phyloP scores from a whole-genome alignment of 2,888 invertebrate genomes.

The Patella pellucida region DNA sequence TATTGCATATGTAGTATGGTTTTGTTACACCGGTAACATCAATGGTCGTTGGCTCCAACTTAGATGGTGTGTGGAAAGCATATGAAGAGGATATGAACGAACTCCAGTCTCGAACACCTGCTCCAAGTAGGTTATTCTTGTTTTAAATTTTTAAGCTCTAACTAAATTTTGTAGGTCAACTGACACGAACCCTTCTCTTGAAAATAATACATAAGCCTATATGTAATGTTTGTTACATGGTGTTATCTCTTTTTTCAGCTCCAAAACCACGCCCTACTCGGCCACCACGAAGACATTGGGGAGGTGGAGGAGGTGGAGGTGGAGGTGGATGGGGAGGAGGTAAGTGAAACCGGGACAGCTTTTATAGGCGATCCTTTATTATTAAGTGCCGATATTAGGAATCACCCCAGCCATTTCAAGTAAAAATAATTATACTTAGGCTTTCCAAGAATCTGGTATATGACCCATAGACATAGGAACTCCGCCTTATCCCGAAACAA shows the following conservation, averaged over 20 bases:
- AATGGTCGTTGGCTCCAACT: slow-evolving; percentile 78
- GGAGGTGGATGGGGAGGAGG: slow-evolving; percentile 1
- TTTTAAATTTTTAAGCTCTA: no score
- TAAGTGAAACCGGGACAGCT: not conserved
- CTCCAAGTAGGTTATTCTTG: not conserved
- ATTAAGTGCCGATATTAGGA: no score
- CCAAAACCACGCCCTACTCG: not conserved
- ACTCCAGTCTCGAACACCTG: not conserved
- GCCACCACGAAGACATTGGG: not conserved
- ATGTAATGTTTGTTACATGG: no score
- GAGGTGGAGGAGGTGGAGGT: not conserved
- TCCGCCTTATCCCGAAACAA: no score
- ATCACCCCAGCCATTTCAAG: no score
- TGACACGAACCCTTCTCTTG: no score
- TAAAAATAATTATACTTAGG: no score
- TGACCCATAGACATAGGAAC: no score
- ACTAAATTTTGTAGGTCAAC: no score
- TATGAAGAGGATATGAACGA: slow-evolving; percentile 13
- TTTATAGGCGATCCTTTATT: no score
- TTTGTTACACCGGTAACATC: slow-evolving; percentile 82
- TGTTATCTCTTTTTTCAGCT: not conserved
- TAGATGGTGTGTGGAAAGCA: slow-evolving; percentile 32
- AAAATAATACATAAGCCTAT: no score
- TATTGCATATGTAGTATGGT: slow-evolving; percentile 52
- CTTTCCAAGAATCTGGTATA: no score